Percentiles rank a stretch among this genome's conserved stretches.
phyloP scores from a whole-genome alignment of 2,113 vertebrate genomes.

The Percopsis transmontana region DNA sequence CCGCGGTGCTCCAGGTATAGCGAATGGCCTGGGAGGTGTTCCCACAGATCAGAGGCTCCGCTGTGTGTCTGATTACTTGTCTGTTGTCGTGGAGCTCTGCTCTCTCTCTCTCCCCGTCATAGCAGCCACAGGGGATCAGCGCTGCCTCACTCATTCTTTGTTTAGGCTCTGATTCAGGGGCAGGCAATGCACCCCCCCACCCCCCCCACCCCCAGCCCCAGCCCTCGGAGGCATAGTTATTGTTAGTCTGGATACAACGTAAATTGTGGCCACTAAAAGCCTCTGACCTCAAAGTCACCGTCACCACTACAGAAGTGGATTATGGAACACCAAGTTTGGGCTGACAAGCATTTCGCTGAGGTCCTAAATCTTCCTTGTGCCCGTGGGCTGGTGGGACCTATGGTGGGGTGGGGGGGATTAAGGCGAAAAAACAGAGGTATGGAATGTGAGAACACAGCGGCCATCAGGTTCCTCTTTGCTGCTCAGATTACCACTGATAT shows the following conservation, averaged over 20 bases:
- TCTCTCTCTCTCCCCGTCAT: slow-evolving; percentile 36
- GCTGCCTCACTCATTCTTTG: slow-evolving; percentile 50
- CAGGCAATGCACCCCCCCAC: slow-evolving; percentile 13
- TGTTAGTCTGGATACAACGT: slow-evolving; percentile 43
- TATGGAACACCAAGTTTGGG: slow-evolving; percentile 29
- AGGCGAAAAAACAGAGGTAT: slow-evolving; percentile 16
- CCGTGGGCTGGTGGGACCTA: slow-evolving; percentile 4
- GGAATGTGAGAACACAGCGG: slow-evolving; percentile 37
- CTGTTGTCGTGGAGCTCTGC: slow-evolving; percentile 65
- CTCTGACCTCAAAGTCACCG: slow-evolving; percentile 52
- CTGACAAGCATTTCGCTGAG: slow-evolving; percentile 24
- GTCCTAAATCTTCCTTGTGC: slow-evolving; percentile 18
- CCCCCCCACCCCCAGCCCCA: neutral
- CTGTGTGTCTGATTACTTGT: slow-evolving; percentile 66
- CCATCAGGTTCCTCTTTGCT: slow-evolving; percentile 38
- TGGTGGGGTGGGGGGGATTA: slow-evolving; percentile 17
- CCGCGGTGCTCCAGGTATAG: slow-evolving; percentile 63
- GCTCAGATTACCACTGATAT: slow-evolving; percentile 53
- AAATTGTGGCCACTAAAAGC: slow-evolving; percentile 54
- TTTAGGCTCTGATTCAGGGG: slow-evolving; percentile 58
- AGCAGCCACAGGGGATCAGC: slow-evolving; percentile 50
- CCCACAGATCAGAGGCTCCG: slow-evolving; percentile 57
- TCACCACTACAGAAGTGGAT: slow-evolving; percentile 47
- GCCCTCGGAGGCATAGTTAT: slow-evolving; percentile 30
- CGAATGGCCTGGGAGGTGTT: slow-evolving; percentile 63